Evolutionary conservation across 2,888 invertebrate species (phyloP), one percentile per base, ranked within the genome.

Genomic region (Sarcophaga variegata): DNA sequence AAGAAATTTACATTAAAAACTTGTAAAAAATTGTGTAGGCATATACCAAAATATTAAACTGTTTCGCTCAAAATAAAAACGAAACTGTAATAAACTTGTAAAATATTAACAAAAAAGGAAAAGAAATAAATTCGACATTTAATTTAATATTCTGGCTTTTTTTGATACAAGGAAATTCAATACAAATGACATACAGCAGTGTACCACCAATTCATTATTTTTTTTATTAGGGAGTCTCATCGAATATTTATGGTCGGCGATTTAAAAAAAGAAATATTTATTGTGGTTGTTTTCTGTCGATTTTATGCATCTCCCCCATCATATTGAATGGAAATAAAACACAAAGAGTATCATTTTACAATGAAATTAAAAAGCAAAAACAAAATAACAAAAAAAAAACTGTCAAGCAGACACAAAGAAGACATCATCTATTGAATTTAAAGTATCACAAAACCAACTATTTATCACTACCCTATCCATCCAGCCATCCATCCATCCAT

Each of bases 401-500:
- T 37, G 37, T 37, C 37, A 37, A 37, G 10, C 37, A 37, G 37
- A 37, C 10, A 37, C 37, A 37, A 37, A 37, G 37, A 37, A 37
- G 37, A 37, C 37, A 37, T 47, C 76, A 64, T 63, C 64, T 74
- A 79, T 63, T 74, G 74, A 83, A 83, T 79, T 69, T 20, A 79
- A 79, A 79, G 74, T 79, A 75, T 83, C 67, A 74, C 67, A 79
- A 49, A 69, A n/a, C 8, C 37, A 14, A 14, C 64, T 75, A 64
- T 20, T 70, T 76, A 66, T 64, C 80, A 84, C 84, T 45, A 67
- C 45, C 67, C 67, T n/a, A 54, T 54, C 17, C 17, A 14, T 54
- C 54, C 54, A 54, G 0, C 54, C 14, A 12, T 2, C 37, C 37
- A 74, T 63, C 37, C 47, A 72, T 63, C 17, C 25, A 75, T 72